These are phyloP conservation scores for Zhengitettix transpicula DNA, from an alignment of 2,888 invertebrate genomes.

Conservation along the genomic window DNA sequence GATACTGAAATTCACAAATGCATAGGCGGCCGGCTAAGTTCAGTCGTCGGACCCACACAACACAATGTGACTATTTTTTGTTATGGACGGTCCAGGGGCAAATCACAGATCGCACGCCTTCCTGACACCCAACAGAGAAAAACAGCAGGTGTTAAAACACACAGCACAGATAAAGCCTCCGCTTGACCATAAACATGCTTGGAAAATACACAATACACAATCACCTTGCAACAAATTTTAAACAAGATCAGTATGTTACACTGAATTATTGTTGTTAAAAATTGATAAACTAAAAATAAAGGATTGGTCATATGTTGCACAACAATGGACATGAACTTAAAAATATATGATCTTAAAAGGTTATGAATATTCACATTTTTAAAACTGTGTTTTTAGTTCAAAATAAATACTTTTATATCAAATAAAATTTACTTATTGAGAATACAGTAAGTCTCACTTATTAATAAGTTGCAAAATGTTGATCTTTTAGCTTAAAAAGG, in stretches of 20 bases:
- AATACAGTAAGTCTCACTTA: too few species aligned
- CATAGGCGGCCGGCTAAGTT: background rate
- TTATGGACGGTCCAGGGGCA: slow-evolving; percentile 8
- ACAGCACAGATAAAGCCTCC: slow-evolving; percentile 2
- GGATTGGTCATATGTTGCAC: too few species aligned
- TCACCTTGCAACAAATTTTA: background rate
- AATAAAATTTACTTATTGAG: too few species aligned
- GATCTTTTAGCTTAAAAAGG: too few species aligned
- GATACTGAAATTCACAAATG: background rate
- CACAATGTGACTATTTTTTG: background rate
- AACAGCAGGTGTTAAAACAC: slow-evolving; percentile 8
- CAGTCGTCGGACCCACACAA: background rate
- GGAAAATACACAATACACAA: background rate
- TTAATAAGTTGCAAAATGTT: too few species aligned
- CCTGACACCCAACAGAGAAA: slow-evolving; percentile 2
- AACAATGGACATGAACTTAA: too few species aligned
- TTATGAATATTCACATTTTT: too few species aligned
- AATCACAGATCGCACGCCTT: slow-evolving; percentile 6
- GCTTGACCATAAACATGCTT: background rate
- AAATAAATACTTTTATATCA: too few species aligned
- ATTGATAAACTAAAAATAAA: too few species aligned
- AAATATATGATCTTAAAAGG: too few species aligned
- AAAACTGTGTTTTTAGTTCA: too few species aligned
- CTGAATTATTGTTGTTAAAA: background rate
- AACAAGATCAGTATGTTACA: background rate